These are phyloP conservation scores for Diaphora mendica DNA, from an alignment of 2,888 invertebrate species.

Conservation along the genomic window DNA sequence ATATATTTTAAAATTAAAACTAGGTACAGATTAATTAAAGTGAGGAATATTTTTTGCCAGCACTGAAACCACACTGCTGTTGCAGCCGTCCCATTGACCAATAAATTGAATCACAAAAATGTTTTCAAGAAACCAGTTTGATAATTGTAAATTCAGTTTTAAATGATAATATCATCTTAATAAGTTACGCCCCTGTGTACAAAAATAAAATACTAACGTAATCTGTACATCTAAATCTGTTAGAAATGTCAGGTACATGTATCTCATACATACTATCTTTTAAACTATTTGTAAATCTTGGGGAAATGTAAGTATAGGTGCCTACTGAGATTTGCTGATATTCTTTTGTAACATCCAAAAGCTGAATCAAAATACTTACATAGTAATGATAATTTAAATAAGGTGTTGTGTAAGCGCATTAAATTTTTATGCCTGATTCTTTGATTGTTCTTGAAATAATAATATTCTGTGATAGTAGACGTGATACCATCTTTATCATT, in stretches of 20 bases:
- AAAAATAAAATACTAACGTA: constrained; percentile 33
- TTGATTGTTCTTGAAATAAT: constrained; percentile 76
- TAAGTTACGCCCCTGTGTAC: constrained; percentile 43
- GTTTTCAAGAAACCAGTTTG: constrained; percentile 32
- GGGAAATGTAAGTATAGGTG: constrained; percentile 57
- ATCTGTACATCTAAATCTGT: constrained; percentile 42
- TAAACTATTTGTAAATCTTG: constrained; percentile 51
- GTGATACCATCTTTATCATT: constrained; percentile 80
- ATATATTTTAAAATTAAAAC: constrained; percentile 33
- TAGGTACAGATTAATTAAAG: constrained; percentile 17
- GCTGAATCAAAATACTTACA: constrained; percentile 48
- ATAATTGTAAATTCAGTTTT: constrained; percentile 27
- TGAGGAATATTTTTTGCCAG: constrained; percentile 37
- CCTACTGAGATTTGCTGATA: constrained; percentile 58
- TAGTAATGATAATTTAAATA: constrained; percentile 55
- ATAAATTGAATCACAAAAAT: constrained; percentile 42
- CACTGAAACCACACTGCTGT: constrained; percentile 44
- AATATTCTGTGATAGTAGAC: constrained; percentile 86
- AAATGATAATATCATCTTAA: constrained; percentile 42
- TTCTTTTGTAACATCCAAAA: constrained; percentile 37
- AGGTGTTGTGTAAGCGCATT: constrained; percentile 64
- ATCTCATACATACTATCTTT: constrained; percentile 47
- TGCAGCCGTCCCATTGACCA: constrained; percentile 70
- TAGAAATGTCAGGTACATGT: constrained; percentile 46
- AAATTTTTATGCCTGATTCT: constrained; percentile 66